Evolutionary conservation across 2,888 invertebrate genomes (phyloP), one percentile per base, ranked within the genome.

Genomic region (Yponomeuta plumbellus): DNA sequence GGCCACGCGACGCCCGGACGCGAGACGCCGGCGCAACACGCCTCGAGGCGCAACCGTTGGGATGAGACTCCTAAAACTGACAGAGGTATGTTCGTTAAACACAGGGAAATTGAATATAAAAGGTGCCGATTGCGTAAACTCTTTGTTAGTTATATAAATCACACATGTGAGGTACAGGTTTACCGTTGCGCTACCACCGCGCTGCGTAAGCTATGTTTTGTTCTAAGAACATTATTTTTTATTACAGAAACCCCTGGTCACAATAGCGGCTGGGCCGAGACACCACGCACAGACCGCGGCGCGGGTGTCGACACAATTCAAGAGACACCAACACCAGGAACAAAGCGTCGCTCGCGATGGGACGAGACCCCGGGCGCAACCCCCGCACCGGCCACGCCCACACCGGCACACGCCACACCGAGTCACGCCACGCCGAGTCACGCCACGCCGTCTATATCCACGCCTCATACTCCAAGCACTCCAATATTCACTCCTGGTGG

Each of bases 21-120:
- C 67, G 96, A 96, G 70, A 97, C 97, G 0, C 98, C 98, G 0
- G 96, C 96, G 0, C 90, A 89, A 63, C 88, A 88, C 69, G 94
- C 94, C 66, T 96, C 95, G 40, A 91, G 99, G 13, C 93, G 99
- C 63, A 99, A 99, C 91, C 94, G 99, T 68, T 99, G 99, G 99
- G 99, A 99, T 85, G 99, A 99, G 87, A 99, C 99, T 0, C 99
- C 99, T 1, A 98, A 98, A 91, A 98, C 98, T 4, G 98, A 98
- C 81, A 93, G 98, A 81, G 95, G 95, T 94, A 64, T 44, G 44
- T 17, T 52, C 44, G 8, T 52, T 52, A 3, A 52, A 17, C 17
- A 17, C 5, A 13, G 1, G 13, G 5, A 52, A 17, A 52, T 52
- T 17, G 1, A 44, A 44, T 8, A 44, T 13, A 0, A 52, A 17